phyloP scores from a whole-genome alignment of 2,797 vertebrate genomes.

The Hyperoplus lanceolatus region DNA sequence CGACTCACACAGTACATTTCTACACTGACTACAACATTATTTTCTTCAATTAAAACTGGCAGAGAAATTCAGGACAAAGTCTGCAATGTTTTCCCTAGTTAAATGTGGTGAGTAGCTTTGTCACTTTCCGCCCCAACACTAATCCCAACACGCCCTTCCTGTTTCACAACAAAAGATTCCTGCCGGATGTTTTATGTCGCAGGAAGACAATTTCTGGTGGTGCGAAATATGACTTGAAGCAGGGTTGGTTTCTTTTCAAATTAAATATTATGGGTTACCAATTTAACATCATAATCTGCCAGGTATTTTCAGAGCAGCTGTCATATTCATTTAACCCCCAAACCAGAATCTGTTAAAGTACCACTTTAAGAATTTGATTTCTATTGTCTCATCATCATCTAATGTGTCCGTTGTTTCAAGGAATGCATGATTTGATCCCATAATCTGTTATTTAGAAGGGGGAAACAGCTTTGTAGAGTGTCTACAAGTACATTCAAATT shows the following conservation, averaged over 20 bases:
- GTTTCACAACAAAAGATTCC: conserved; percentile 61
- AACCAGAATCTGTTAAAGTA: too few relatives aligned
- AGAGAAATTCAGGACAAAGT: too few relatives aligned
- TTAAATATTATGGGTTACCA: background rate
- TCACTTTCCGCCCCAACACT: conserved; percentile 31
- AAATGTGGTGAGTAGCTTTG: conserved; percentile 1
- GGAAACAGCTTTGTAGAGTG: background rate
- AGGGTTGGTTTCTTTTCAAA: background rate
- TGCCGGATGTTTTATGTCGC: conserved; percentile 58
- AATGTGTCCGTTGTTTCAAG: too few relatives aligned
- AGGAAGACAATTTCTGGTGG: conserved; percentile 43
- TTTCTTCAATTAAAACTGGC: too few relatives aligned
- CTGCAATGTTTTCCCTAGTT: too few relatives aligned
- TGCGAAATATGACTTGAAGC: conserved; percentile 10
- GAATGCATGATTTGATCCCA: too few relatives aligned
- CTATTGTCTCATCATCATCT: too few relatives aligned
- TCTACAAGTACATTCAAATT: background rate
- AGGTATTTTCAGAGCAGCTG: background rate
- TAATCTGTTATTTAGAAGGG: background rate
- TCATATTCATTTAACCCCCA: background rate
- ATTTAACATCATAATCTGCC: background rate
- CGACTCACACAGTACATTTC: too few relatives aligned
- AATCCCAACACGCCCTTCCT: conserved; percentile 70
- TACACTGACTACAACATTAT: too few relatives aligned
- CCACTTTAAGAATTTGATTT: too few relatives aligned